Conservation (phyloP, 1,140 invertebrate species). For the Sminthurinus signatus region DNA sequence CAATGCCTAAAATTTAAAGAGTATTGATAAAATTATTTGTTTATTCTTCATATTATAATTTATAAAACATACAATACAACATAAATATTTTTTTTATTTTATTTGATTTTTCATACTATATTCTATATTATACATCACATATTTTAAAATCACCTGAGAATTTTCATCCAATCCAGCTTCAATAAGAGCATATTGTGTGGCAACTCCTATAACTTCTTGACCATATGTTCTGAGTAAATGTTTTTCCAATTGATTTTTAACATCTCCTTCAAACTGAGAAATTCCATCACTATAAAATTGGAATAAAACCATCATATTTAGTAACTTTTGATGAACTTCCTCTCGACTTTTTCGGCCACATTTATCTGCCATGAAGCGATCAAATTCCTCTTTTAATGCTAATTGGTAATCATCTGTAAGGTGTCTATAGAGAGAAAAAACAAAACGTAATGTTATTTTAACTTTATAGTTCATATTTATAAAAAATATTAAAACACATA, state of each 20-base stretch:
- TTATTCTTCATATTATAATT: too few species aligned
- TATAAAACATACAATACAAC: not conserved
- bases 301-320: slow-evolving; percentile 23
- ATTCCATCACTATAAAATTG: slow-evolving; percentile 33
- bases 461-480: too few species aligned
- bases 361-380: slow-evolving; percentile 32
- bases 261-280: slow-evolving; percentile 29
- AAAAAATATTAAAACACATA: not conserved
- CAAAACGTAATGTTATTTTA: slow-evolving; percentile 8
- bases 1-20: slow-evolving; percentile 45
- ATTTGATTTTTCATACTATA: not conserved
- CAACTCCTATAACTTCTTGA: slow-evolving; percentile 21
- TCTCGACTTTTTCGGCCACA: slow-evolving; percentile 29
- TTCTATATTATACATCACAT: slow-evolving; percentile 42
- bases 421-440: slow-evolving; percentile 16
- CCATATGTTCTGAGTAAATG: slow-evolving; percentile 30
- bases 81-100: not conserved
- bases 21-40: too few species aligned
- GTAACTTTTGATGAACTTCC: slow-evolving; percentile 22
- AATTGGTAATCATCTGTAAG: slow-evolving; percentile 35
- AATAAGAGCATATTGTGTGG: slow-evolving; percentile 24
- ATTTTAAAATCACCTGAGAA: not conserved
- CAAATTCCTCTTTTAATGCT: slow-evolving; percentile 28
- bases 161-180: slow-evolving; percentile 31
- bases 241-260: slow-evolving; percentile 35